Conservation (phyloP, 2,888 invertebrate genomes). For the Orthosia cruda region DNA sequence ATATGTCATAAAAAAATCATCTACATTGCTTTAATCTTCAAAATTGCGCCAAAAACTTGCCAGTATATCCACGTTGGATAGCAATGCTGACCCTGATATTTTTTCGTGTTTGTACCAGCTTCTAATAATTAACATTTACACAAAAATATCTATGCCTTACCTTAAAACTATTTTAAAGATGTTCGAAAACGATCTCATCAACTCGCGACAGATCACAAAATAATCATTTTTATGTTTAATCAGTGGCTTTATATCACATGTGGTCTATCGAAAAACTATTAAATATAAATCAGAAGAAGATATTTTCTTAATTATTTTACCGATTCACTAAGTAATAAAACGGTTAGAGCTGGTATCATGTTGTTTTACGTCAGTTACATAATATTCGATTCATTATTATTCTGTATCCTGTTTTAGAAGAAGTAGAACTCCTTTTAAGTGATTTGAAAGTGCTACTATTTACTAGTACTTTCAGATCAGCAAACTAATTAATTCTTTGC, state of each 20-base stretch:
- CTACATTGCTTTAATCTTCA: no score
- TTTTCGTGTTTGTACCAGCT: not conserved
- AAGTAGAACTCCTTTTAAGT: not conserved
- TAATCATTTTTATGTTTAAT: not conserved
- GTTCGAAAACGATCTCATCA: not conserved
- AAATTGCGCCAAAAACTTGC: not conserved
- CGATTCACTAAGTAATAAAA: not conserved
- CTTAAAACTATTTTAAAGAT: not conserved
- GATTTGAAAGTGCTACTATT: no score
- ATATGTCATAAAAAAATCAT: no score
- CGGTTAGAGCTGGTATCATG: not conserved
- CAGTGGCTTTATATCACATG: conserved; percentile 9
- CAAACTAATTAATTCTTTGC: no score
- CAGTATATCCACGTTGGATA: no score
- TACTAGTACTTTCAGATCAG: no score
- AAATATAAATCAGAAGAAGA: conserved; percentile 9
- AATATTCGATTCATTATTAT: not conserved
- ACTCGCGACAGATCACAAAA: not conserved
- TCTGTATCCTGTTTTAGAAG: not conserved
- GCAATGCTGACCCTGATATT: no score
- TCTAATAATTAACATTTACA: no score
- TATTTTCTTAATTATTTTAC: conserved; percentile 18
- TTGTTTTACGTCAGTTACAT: not conserved
- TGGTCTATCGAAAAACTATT: conserved; percentile 31
- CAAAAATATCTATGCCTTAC: conserved; percentile 1